Conservation (phyloP, 2,888 invertebrate genomes). For the Drosophila anomalata region DNA sequence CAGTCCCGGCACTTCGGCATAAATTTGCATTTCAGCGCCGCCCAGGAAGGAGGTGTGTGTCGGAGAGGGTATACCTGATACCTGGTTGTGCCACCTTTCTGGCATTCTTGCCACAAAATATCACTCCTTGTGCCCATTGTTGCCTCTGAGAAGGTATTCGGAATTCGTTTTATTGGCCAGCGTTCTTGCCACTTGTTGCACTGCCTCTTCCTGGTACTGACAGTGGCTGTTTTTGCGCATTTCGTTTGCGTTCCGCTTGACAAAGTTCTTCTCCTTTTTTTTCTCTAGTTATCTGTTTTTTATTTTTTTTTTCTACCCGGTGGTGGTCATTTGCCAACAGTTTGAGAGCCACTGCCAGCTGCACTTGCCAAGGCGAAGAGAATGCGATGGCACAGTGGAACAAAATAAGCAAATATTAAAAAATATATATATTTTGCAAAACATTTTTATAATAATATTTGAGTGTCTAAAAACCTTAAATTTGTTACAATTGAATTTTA, state of each 20-base stretch:
- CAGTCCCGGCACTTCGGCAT: not conserved
- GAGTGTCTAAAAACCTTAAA: not conserved
- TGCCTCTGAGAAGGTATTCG: not conserved
- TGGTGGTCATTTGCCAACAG: slow-evolving; percentile 34
- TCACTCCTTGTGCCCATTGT: not conserved
- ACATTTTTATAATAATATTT: too few relatives aligned
- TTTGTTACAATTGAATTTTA: too few relatives aligned
- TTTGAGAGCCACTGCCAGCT: slow-evolving; percentile 40
- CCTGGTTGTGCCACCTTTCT: not conserved
- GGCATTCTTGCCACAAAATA: not conserved
- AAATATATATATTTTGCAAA: not conserved
- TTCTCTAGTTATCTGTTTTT: slow-evolving; percentile 13
- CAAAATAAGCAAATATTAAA: not conserved
- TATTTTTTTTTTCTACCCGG: slow-evolving; percentile 23
- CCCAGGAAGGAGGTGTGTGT: slow-evolving; percentile 15
- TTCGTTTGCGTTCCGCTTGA: slow-evolving; percentile 70
- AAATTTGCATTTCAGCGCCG: slow-evolving; percentile 33
- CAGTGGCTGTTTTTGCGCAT: slow-evolving; percentile 48
- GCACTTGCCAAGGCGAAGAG: slow-evolving; percentile 15
- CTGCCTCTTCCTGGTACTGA: slow-evolving; percentile 33
- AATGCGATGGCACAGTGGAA: not conserved
- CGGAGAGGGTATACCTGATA: not conserved
- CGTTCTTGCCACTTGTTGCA: slow-evolving; percentile 25
- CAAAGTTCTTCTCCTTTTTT: slow-evolving; percentile 52
- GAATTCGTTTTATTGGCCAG: not conserved